These are phyloP conservation scores for Tragulus kanchil DNA, from an alignment of 2,113 vertebrate species.

Conservation along the genomic window DNA sequence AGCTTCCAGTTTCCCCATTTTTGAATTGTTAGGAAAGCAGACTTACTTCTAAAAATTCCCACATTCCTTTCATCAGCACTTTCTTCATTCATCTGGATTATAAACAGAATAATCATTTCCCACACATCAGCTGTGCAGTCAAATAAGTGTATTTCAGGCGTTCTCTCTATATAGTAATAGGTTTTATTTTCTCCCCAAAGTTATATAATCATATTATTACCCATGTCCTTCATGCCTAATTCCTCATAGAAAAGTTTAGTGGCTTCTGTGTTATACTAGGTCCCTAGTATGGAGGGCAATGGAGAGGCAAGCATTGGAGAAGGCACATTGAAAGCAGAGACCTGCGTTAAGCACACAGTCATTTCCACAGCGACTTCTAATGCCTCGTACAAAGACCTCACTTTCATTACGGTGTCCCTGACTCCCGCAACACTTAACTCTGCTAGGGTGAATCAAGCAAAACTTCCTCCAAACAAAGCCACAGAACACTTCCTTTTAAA, in stretches of 20 bases:
- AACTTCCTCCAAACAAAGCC: conserved; percentile 34
- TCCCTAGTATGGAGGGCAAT: accelerated
- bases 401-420: neutral
- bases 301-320: no score
- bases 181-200: conserved; percentile 70
- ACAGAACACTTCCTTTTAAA: neutral
- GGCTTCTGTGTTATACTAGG: neutral
- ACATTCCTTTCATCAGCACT: conserved; percentile 55
- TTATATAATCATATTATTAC: conserved; percentile 75
- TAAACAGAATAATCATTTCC: conserved; percentile 80
- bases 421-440: neutral
- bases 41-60: conserved; percentile 75
- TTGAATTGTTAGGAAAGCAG: conserved; percentile 16
- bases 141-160: conserved; percentile 76
- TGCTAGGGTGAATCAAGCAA: neutral
- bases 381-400: no score
- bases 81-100: conserved; percentile 80
- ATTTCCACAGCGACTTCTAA: accelerated
- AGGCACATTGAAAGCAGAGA: neutral
- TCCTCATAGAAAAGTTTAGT: neutral
- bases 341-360: neutral
- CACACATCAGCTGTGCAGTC: conserved; percentile 77
- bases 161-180: conserved; percentile 59
- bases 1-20: neutral
- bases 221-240: conserved; percentile 57